Evolutionary conservation across 2,888 invertebrate genomes (phyloP), one percentile per base, ranked within the genome.

Genomic region (Lithophane semibrunnea): DNA sequence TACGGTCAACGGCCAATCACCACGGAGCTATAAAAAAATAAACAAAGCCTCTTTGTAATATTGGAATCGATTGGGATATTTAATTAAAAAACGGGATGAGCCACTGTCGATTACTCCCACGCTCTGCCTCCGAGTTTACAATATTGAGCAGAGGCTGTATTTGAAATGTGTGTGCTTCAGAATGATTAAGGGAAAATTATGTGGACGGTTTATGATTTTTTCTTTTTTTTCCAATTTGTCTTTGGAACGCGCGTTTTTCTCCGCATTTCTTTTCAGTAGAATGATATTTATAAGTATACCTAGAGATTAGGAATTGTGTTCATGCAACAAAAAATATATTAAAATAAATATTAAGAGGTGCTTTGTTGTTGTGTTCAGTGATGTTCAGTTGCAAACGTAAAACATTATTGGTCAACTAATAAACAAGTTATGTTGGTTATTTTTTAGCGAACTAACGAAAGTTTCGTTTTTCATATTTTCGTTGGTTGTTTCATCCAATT

Each of bases 41-140:
- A 90, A 89, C 82, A 87, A 90, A 86, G 78, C 80, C 82, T 84
- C 75, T 80, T 80, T 78, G 88, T 88, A 85, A 87, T 88, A 87
- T 83, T 80, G 87, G 84, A 86, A 89, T 82, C 88, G 86, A 89
- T 91, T 86, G 88, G 85, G 82, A 72, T 90, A 88, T 92, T 91
- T 92, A 91, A 92, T 92, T 91, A 92, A 92, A 92, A 90, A 88
- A 86, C 79, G 77, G 73, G 82, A 83, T 82, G 80, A 80, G 72
- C 85, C 52, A 54, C 75, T 61, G 79, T 75, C 75, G 69, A 73
- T 80, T 82, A 75, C 83, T 83, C 84, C 80, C 82, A 82, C 81
- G 76, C 73, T 29, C 29, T 73, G 72, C 61, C 58, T 44, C 61
- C 37, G 75, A 79, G 68, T 52, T 79, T 69, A 76, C 54, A 75